These are phyloP conservation scores for Cercocebus atys DNA, from an alignment of 2,113 vertebrate genomes.

Conservation along the genomic window DNA sequence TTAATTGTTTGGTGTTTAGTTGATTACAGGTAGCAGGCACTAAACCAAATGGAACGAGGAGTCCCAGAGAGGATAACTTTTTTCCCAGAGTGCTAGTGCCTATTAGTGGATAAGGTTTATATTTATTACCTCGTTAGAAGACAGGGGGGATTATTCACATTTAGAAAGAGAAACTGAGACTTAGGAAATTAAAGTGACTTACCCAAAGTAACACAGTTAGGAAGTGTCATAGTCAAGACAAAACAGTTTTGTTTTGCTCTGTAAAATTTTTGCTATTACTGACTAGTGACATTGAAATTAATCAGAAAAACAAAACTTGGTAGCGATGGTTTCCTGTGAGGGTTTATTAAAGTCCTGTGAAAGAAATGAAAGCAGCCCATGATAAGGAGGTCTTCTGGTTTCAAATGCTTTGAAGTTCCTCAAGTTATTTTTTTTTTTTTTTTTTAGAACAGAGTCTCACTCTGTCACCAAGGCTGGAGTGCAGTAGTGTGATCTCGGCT, in stretches of 20 bases:
- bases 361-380: background rate
- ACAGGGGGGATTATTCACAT: background rate
- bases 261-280: background rate
- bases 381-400: background rate
- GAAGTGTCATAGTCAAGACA: background rate
- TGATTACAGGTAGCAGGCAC: background rate
- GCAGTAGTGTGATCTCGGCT: no score
- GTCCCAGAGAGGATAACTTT: background rate
- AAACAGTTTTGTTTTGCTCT: background rate
- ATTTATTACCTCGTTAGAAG: slow-evolving; percentile 20
- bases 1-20: slow-evolving; percentile 29
- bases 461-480: no score
- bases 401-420: background rate
- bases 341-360: background rate
- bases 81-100: background rate
- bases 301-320: background rate
- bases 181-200: background rate
- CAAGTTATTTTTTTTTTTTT: no score
- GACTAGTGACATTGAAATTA: background rate
- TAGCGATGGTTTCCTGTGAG: background rate
- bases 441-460: no score
- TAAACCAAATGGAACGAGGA: background rate
- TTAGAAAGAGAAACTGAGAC: background rate
- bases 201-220: background rate
- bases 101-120: background rate